Base-by-base conservation (phyloP, 2,113 vertebrate genomes). In the Labeo catla region DNA sequence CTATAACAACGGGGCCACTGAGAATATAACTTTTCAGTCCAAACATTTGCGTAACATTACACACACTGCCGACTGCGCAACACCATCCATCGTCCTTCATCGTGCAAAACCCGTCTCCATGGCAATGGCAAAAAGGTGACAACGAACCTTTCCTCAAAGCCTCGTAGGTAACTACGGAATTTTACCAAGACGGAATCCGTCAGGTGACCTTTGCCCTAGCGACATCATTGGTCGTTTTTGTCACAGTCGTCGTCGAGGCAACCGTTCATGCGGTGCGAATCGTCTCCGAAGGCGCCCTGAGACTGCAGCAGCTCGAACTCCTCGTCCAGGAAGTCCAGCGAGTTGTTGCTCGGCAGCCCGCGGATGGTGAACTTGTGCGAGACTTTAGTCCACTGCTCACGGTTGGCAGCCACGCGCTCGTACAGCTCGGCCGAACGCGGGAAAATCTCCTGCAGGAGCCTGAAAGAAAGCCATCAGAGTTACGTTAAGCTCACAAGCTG, bases 291-390 rank as follows among this genome's bases (percentile, higher is more conserved):
- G 0, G 91, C 93, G 1, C 94, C 95, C 63, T 97, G 94, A 0
- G 92, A 91, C 87, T 95, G 95, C 49, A 97, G 95, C 16, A 97
- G 95, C 93, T 98, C 98, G 0, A 97, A 98, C 61, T 99, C 98
- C 89, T 99, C 98, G 34, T 99, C 97, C 93, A 99, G 91, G 83
- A 99, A 99, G 95, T 99, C 98, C 90, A 99, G 92, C 2, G 97
- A 99, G 93, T 99, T 99, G 97, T 99, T 97, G 90, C 98, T 99
- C 1, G 98, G 98, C 90, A 99, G 92, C 2, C 98, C 98, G 0
- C 98, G 94, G 91, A 98, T 97, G 92, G 97, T 98, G 96, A 99
- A 99, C 81, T 98, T 99, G 94, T 99, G 97, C 11, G 98, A 98
- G 50, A 99, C 97, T 89, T 98, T 98, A 84, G 96, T 96, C 98